These are phyloP conservation scores for Drosophila kanapiae DNA, from an alignment of 1,140 invertebrate species.

Conservation along the genomic window DNA sequence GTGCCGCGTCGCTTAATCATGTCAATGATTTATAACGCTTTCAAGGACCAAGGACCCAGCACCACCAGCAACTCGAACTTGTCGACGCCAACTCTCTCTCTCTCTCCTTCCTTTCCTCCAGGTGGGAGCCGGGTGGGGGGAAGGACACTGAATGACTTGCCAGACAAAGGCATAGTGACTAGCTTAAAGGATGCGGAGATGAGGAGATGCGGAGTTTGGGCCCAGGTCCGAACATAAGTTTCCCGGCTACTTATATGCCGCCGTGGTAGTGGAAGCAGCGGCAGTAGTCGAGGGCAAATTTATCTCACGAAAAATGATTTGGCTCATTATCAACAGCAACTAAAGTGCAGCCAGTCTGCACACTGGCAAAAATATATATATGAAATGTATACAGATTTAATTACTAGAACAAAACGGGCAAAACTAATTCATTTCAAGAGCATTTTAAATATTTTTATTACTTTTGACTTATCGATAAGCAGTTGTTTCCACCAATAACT, in stretches of 20 bases:
- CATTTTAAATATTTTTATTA: too few species aligned
- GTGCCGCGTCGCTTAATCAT: slow-evolving; percentile 81
- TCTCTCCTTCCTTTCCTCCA: not conserved
- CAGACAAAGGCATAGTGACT: slow-evolving; percentile 60
- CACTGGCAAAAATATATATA: slow-evolving; percentile 3
- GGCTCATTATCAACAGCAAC: slow-evolving; percentile 81
- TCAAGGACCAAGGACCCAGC: slow-evolving; percentile 77
- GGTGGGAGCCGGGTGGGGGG: slow-evolving; percentile 18
- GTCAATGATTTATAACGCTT: slow-evolving; percentile 84
- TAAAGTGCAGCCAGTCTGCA: slow-evolving; percentile 57
- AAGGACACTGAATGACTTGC: slow-evolving; percentile 52
- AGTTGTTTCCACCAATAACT: too few species aligned
- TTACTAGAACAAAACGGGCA: too few species aligned
- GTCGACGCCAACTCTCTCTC: slow-evolving; percentile 65
- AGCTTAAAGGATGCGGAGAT: slow-evolving; percentile 32
- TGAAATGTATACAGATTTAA: too few species aligned
- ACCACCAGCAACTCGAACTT: slow-evolving; percentile 72
- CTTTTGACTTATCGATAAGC: too few species aligned
- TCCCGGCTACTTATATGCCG: slow-evolving; percentile 77
- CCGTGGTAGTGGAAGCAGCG: not conserved
- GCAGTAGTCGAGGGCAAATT: slow-evolving; percentile 55
- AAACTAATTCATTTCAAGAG: too few species aligned
- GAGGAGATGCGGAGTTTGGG: slow-evolving; percentile 9
- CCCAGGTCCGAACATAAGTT: slow-evolving; percentile 72
- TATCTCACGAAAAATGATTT: slow-evolving; percentile 83